phyloP scores from a whole-genome alignment of 2,113 vertebrate species.

The Dromas ardeola region DNA sequence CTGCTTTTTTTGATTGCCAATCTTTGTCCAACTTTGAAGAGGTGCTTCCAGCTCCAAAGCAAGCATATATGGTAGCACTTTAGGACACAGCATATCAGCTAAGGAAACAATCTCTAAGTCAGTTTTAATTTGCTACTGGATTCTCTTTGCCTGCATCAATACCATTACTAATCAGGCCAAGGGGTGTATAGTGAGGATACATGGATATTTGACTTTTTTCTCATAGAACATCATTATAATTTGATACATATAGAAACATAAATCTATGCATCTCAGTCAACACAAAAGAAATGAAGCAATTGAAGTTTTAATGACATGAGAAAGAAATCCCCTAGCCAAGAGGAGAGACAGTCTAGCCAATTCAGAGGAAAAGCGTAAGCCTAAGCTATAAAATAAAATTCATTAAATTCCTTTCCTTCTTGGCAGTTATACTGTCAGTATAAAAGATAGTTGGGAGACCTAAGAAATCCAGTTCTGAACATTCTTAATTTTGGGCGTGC shows the following conservation, averaged over 20 bases:
- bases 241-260: constrained; percentile 19
- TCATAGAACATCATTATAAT: constrained; percentile 10
- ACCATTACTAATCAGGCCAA: constrained; percentile 24
- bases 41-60: background rate
- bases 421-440: background rate
- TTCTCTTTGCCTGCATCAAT: background rate
- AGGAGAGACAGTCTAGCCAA: background rate
- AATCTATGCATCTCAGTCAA: constrained; percentile 12
- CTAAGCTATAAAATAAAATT: constrained; percentile 26
- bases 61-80: background rate
- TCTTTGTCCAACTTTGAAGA: background rate
- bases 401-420: constrained; percentile 7
- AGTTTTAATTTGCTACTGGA: background rate
- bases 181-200: background rate
- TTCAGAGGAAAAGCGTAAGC: constrained; percentile 16
- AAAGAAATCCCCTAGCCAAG: constrained; percentile 49
- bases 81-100: background rate
- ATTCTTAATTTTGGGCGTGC: background rate
- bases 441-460: background rate
- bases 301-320: constrained; percentile 41
- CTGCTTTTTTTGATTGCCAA: background rate
- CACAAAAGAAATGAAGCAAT: constrained; percentile 23
- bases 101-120: background rate
- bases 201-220: background rate
- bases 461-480: background rate